phyloP scores from a whole-genome alignment of 64 coral and sea anemone genomes.

The Anthopleura sola region DNA sequence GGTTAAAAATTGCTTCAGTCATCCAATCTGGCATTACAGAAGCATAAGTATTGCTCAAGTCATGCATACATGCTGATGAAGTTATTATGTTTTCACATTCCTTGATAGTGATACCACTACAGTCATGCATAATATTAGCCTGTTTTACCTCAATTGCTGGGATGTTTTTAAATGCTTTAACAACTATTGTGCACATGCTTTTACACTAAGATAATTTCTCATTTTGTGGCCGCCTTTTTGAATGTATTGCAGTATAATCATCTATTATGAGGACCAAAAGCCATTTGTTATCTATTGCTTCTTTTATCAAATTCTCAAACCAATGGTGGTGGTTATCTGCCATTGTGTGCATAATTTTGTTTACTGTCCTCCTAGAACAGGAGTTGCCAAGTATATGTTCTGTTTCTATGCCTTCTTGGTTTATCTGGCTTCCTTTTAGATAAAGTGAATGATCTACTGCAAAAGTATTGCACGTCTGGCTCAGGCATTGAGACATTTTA shows the following conservation, averaged over 20 bases:
- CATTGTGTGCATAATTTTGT: neutral
- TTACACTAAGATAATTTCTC: conserved; percentile 5
- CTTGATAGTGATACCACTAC: conserved; percentile 1
- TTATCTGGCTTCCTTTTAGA: conserved; percentile 22
- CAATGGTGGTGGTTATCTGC: neutral
- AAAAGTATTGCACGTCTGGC: conserved; percentile 34
- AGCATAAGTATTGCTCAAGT: conserved; percentile 37
- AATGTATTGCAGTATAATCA: conserved; percentile 14
- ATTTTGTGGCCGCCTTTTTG: neutral
- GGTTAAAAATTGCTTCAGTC: conserved; percentile 39
- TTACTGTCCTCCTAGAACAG: conserved; percentile 29
- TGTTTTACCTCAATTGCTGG: neutral
- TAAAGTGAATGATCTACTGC: conserved; percentile 35
- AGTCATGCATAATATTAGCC: neutral
- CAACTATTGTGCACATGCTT: conserved; percentile 37
- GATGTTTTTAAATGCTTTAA: conserved; percentile 49
- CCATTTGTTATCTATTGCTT: conserved; percentile 27
- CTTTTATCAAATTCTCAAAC: conserved; percentile 37
- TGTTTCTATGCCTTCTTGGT: conserved; percentile 64
- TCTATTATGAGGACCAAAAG: conserved; percentile 23
- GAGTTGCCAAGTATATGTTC: conserved; percentile 19
- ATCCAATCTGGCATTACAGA: conserved; percentile 57
- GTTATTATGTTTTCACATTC: conserved; percentile 23
- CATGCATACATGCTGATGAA: conserved; percentile 19
- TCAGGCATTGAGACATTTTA: conserved; percentile 32